Percentiles rank a stretch among this genome's conserved stretches.
Evolutionary conservation across 2,888 invertebrate genomes (phyloP).

Genomic region (Tubiluchus corallicola): DNA sequence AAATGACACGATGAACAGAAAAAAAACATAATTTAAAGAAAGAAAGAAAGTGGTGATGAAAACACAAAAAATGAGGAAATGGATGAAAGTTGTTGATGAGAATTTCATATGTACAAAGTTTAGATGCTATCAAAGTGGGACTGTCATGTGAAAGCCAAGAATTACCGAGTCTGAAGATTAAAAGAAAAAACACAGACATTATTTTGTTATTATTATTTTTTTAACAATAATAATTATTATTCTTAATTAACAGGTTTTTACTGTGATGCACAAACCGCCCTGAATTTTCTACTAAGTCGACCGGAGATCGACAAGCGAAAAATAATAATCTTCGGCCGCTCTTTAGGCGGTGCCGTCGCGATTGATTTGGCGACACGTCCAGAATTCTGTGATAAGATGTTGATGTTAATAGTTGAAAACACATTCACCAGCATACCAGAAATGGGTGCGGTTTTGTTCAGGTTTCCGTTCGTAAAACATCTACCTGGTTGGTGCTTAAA

Average conservation of each 20-base stretch:
- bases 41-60: no score
- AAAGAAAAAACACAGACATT: no score
- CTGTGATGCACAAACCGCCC: slow-evolving; percentile 63
- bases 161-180: no score
- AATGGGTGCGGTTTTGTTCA: slow-evolving; percentile 65
- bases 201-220: no score
- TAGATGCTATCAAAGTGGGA: no score
- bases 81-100: no score
- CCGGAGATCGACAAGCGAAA: slow-evolving; percentile 63
- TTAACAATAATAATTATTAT: no score
- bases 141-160: no score
- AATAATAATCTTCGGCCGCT: slow-evolving; percentile 75
- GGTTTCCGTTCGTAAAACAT: slow-evolving; percentile 48
- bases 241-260: slow-evolving; percentile 51
- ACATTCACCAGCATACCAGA: slow-evolving; percentile 87
- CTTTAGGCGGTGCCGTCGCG: slow-evolving; percentile 79
- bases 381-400: slow-evolving; percentile 55
- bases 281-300: slow-evolving; percentile 61
- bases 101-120: no score
- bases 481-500: slow-evolving; percentile 68
- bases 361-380: slow-evolving; percentile 60
- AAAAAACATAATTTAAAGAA: no score
- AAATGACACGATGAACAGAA: no score
- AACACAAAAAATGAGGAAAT: no score
- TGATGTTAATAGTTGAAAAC: slow-evolving; percentile 77